Percentiles rank a stretch among this genome's conserved stretches.
Evolutionary conservation across 2,113 vertebrate genomes (phyloP).

Genomic region (Oxyruncus cristatus): DNA sequence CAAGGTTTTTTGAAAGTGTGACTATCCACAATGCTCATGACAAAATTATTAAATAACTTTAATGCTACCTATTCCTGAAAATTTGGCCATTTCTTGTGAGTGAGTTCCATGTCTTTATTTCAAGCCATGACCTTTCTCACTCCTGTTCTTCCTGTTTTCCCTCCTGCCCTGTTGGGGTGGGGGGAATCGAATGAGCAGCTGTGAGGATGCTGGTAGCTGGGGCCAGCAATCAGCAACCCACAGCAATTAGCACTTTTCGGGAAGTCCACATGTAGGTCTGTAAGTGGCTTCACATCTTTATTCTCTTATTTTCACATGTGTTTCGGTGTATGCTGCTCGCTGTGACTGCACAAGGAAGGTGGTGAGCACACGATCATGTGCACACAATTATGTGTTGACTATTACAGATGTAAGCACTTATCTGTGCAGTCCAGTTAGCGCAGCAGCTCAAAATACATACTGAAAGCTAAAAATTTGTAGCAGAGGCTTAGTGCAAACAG

Average conservation of each 20-base stretch:
- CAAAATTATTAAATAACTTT: neutral
- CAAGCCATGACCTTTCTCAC: neutral
- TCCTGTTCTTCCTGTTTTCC: neutral
- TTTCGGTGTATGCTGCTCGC: neutral
- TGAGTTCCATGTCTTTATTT: neutral
- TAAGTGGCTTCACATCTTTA: neutral
- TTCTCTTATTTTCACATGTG: neutral
- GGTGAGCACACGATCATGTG: neutral
- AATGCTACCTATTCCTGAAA: neutral
- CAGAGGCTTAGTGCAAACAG: neutral
- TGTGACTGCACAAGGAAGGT: neutral
- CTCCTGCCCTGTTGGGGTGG: neutral
- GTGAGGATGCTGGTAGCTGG: neutral
- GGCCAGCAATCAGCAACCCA: neutral
- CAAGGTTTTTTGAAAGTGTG: neutral
- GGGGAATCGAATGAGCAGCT: neutral
- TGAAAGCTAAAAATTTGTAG: neutral
- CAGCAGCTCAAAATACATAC: neutral
- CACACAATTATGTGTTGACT: neutral
- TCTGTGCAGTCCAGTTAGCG: neutral
- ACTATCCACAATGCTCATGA: neutral
- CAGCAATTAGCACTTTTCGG: neutral
- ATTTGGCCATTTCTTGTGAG: neutral
- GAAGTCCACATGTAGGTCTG: neutral
- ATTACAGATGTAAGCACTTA: neutral